Evolutionary conservation across 2,888 invertebrate genomes (phyloP), one percentile per base, ranked within the genome.

Genomic region (Sarcophaga carnaria): DNA sequence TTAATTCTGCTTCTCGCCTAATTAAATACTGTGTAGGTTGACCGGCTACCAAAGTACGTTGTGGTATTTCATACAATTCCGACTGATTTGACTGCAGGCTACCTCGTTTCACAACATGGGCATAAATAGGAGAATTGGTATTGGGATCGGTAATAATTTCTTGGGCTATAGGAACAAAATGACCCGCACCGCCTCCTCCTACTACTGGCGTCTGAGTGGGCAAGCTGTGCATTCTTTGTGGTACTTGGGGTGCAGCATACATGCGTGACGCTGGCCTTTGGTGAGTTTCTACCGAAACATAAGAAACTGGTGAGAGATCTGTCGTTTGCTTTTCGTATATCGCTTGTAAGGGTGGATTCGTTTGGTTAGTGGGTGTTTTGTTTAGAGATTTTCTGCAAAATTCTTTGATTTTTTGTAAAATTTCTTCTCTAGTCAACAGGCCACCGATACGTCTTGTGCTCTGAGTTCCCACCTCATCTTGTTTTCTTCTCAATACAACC

Each of bases 301-400:
- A 93, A 1, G 93, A 93, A 0, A 92, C 92, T 0, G 93, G 93
- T 0, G 93, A 93, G 5, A 92, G 90, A 63, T 93, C 92, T 0
- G 91, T 91, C 2, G 83, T 71, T 6, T 89, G 91, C 17, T 88
- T 89, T 85, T 89, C 90, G 63, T 90, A 90, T 63, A 90, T 90
- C 17, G 89, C 89, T 81, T 90, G 91, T 54, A 90, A 89, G 6
- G 88, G 77, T 6, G 89, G 86, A 5, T 89, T 67, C 59, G 88
- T 75, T 5, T 88, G 85, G 64, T 90, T 88, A 6, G 90, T 91
- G 4, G 92, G 91, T 1, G 92, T 91, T 75, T 91, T 91, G 78
- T 90, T 92, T 27, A 93, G 90, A 10, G 93, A 93, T 80, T 93
- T 93, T 17, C 93, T 92, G 64, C 93, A 93, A 84, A 93, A 93